Conservation (phyloP, 2,888 invertebrate genomes). For the Drosophila kanekoi region DNA sequence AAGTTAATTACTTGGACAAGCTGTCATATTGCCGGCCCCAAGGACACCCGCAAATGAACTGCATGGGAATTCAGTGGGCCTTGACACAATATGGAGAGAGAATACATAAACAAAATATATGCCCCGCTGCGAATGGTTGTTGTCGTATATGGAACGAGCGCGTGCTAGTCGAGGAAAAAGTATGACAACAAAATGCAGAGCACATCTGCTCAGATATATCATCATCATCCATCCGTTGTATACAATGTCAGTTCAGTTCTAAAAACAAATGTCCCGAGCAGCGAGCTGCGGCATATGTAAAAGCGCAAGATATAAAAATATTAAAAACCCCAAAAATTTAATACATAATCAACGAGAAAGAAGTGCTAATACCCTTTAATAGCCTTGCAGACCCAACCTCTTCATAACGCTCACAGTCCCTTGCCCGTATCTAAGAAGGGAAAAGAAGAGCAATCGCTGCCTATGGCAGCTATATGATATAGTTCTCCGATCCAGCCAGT, state of each 20-base stretch:
- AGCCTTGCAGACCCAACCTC: too few species aligned
- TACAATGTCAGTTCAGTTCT: constrained; percentile 69
- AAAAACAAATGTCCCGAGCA: constrained; percentile 73
- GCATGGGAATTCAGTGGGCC: constrained; percentile 23
- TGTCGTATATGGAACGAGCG: constrained; percentile 36
- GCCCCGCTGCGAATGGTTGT: background rate
- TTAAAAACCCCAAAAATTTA: constrained; percentile 40
- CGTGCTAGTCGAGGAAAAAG: constrained; percentile 33
- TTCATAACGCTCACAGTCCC: too few species aligned
- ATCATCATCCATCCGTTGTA: constrained; percentile 63
- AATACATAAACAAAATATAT: constrained; percentile 10
- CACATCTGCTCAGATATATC: constrained; percentile 76
- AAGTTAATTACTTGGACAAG: constrained; percentile 18
- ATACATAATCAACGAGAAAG: constrained; percentile 22
- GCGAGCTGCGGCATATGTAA: constrained; percentile 16
- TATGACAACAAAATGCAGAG: constrained; percentile 47
- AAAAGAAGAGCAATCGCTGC: too few species aligned
- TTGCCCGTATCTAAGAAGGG: too few species aligned
- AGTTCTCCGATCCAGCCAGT: too few species aligned
- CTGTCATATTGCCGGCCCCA: constrained; percentile 11
- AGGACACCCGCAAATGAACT: constrained; percentile 17
- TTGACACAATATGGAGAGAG: constrained; percentile 54
- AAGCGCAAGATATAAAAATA: constrained; percentile 21
- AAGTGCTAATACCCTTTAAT: too few species aligned
- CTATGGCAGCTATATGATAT: too few species aligned